These are phyloP conservation scores for Clanis bilineata DNA, from an alignment of 2,888 invertebrate species.

Conservation along the genomic window DNA sequence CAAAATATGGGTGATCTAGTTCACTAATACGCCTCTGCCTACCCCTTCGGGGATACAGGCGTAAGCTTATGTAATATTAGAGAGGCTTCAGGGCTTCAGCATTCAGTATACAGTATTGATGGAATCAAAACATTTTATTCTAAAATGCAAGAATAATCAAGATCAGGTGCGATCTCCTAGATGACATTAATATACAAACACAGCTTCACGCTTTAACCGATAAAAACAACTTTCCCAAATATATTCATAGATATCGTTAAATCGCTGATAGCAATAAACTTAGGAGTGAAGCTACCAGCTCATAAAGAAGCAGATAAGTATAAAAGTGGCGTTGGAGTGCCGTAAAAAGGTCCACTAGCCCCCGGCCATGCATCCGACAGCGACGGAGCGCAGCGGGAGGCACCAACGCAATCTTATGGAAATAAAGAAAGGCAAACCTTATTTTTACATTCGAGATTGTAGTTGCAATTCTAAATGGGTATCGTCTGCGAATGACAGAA, in stretches of 20 bases:
- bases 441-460: constrained; percentile 40
- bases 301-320: constrained; percentile 34
- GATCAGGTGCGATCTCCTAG: neutral
- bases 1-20: too few relatives aligned
- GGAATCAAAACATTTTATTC: too few relatives aligned
- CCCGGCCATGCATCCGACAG: constrained; percentile 30
- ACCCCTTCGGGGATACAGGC: too few relatives aligned
- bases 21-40: too few relatives aligned
- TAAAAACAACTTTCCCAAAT: neutral
- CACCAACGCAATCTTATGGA: constrained; percentile 37
- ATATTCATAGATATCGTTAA: constrained; percentile 20
- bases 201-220: neutral
- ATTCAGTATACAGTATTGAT: too few relatives aligned
- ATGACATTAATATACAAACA: neutral
- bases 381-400: constrained; percentile 34
- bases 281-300: constrained; percentile 52
- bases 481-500: constrained; percentile 30
- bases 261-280: constrained; percentile 11
- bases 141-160: neutral
- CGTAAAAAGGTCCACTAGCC: constrained; percentile 43
- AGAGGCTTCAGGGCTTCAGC: too few relatives aligned
- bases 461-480: constrained; percentile 42
- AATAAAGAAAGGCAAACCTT: constrained; percentile 39
- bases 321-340: constrained; percentile 46
- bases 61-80: too few relatives aligned